Percentiles rank a stretch among this genome's conserved stretches.
These are phyloP conservation scores for Ardeotis arabs DNA, from an alignment of 2,113 vertebrate species.

Conservation along the genomic window DNA sequence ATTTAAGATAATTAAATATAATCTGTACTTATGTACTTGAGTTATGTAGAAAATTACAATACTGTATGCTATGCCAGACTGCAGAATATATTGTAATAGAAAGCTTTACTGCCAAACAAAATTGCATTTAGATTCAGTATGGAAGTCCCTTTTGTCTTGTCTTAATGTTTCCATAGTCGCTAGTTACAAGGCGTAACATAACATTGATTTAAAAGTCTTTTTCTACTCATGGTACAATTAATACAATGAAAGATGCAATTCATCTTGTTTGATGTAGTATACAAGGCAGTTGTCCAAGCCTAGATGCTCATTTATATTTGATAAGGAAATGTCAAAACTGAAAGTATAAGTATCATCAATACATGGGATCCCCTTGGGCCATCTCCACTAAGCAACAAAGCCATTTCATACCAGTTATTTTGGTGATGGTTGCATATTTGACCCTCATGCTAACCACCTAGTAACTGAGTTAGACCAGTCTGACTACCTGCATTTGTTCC, in stretches of 20 bases:
- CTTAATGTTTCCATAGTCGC: background rate
- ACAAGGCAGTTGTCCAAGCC: background rate
- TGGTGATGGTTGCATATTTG: background rate
- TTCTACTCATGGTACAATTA: background rate
- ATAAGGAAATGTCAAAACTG: background rate
- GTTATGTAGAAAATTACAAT: background rate
- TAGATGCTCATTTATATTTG: background rate
- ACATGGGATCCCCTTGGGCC: background rate
- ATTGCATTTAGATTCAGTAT: background rate
- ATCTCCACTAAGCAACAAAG: background rate
- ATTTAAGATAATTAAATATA: background rate
- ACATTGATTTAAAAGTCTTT: background rate
- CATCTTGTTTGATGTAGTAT: background rate
- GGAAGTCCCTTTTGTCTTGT: background rate
- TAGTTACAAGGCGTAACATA: background rate
- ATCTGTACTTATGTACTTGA: background rate
- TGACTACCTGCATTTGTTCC: background rate
- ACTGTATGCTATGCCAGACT: background rate
- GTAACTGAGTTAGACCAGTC: background rate
- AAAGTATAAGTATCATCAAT: background rate
- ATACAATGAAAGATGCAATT: background rate
- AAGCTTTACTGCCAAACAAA: background rate
- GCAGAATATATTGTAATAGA: background rate
- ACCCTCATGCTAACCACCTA: background rate
- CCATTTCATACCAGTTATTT: background rate